Evolutionary conservation across 2,113 vertebrate genomes (phyloP).

Genomic region (Pipa parva): DNA sequence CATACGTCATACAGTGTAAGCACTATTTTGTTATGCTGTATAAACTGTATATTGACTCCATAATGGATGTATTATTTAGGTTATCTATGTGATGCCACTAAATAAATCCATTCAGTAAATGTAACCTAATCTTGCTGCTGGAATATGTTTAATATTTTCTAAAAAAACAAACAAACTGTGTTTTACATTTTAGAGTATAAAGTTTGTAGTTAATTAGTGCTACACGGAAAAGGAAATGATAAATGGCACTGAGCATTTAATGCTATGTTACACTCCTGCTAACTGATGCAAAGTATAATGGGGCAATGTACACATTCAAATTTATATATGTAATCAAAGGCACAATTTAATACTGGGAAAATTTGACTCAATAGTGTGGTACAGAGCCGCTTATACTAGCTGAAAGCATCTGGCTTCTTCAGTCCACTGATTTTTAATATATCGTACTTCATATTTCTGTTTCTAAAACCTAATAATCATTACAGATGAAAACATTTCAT

Average conservation of each 20-base stretch:
- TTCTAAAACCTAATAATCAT: neutral
- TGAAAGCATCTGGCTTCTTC: neutral
- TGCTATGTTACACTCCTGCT: neutral
- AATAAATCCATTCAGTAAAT: too few relatives aligned
- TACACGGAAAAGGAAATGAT: neutral
- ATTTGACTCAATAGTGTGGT: neutral
- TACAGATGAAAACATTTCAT: neutral
- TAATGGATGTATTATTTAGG: too few relatives aligned
- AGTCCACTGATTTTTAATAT: neutral
- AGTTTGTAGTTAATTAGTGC: neutral
- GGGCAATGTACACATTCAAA: neutral
- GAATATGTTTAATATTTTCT: too few relatives aligned
- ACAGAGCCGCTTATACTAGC: neutral
- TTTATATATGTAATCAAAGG: neutral
- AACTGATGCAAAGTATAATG: neutral
- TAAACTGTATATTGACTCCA: too few relatives aligned
- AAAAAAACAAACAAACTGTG: too few relatives aligned
- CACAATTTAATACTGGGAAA: neutral
- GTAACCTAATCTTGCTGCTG: too few relatives aligned
- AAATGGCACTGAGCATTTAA: neutral
- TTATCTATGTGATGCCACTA: too few relatives aligned
- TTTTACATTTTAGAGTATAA: too few relatives aligned
- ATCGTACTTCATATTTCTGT: neutral
- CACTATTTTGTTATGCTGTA: too few relatives aligned
- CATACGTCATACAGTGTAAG: too few relatives aligned